A percentile compares a stretch with the other conserved stretches of the same genome.
These are phyloP conservation scores for Hyperoplus immaculatus DNA, from an alignment of 2,797 vertebrate species.

Conservation along the genomic window DNA sequence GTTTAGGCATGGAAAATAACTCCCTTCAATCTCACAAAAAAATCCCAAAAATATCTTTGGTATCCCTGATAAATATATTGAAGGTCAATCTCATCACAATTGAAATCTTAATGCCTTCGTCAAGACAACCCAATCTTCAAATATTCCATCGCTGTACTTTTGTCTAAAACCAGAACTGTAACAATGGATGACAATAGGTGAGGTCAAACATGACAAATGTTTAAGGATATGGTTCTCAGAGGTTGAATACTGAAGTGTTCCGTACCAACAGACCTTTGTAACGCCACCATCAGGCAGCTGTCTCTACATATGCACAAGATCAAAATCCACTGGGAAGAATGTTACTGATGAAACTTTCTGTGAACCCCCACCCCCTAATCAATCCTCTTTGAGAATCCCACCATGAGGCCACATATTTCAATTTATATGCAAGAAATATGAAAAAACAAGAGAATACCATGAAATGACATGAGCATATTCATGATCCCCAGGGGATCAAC, in stretches of 20 bases:
- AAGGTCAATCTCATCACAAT: neutral
- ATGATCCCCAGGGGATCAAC: neutral
- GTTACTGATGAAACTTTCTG: neutral
- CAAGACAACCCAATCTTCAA: neutral
- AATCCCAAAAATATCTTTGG: neutral
- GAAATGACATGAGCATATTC: neutral
- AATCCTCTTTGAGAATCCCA: neutral
- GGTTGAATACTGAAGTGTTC: neutral
- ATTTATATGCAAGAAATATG: neutral
- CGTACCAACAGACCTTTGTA: neutral
- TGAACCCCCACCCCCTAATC: neutral
- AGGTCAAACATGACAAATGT: neutral
- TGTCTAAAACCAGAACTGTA: neutral
- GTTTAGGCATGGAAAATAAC: neutral
- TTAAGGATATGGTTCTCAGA: neutral
- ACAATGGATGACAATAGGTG: neutral
- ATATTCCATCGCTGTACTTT: neutral
- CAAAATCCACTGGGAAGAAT: neutral
- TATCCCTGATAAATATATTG: neutral
- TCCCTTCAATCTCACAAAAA: neutral
- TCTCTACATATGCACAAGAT: neutral
- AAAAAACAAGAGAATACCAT: neutral
- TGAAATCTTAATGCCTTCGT: neutral
- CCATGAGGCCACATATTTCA: neutral
- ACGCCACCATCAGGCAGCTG: no score